Base-by-base conservation (phyloP, 2,113 vertebrate species). In the Beaufortia kweichowensis region DNA sequence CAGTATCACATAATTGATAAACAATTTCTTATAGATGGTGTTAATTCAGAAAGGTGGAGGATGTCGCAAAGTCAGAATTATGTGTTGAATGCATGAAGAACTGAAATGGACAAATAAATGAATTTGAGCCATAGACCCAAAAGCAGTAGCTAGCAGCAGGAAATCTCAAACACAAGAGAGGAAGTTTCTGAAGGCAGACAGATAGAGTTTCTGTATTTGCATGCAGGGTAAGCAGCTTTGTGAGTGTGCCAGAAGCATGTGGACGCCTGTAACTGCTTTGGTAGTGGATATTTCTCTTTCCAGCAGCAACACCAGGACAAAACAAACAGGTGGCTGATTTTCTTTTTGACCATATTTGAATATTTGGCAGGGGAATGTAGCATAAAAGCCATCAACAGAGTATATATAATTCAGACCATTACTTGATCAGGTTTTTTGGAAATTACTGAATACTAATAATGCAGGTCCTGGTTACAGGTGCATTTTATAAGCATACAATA, bases 11-110 rank as follows among this genome's bases (percentile, higher is more conserved):
- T 2, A 4, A 46, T 19, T 23, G 48, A 28, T 83, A 55, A 69
- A 15, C 75, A 86, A 82, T 88, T 91, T 89, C 23, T 46, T 26
- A 10, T 43, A 46, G 39, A 56, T 23, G 1, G 26, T 14, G 43
- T 48, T 50, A 55, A 69, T 28, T 69, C 17, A 65, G 33, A 46
- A 3, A 46, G n/a, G 6, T 75, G 84, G 79, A 71, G 84, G 88
- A 86, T 84, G 84, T 66, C 56, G 88, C 85, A 93, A 88, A 93
- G 89, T 91, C 90, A 90, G 89, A 85, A 91, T 88, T 87, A 86
- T 46, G 48, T 26, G 53, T 66, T 61, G 64, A 79, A 75, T 56
- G 23, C 60, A 63, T 29, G 43, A 80, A 69, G 56, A 71, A 60
- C 70, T 66, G 17, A 59, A 74, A 41, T 33, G 48, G 75, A 76